phyloP scores from a whole-genome alignment of 2,888 invertebrate species.

The Tachina lurida region DNA sequence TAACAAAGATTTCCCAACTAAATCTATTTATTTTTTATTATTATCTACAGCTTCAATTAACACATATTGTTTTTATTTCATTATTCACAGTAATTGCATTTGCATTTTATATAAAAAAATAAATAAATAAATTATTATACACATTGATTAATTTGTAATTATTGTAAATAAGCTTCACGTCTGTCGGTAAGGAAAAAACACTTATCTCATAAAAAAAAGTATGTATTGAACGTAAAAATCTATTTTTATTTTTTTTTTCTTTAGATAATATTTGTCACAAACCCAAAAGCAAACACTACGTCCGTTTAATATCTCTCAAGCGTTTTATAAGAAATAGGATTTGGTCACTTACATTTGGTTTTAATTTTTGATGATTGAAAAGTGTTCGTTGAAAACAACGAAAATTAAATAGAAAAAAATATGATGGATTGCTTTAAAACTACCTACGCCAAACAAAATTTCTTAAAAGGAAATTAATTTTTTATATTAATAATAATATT shows the following conservation, averaged over 20 bases:
- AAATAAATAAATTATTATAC: neutral
- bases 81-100: neutral
- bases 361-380: neutral
- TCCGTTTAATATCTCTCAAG: constrained; percentile 5
- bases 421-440: neutral
- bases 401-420: constrained; percentile 23
- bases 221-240: neutral
- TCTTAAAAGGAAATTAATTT: neutral
- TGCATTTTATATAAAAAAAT: neutral
- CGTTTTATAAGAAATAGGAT: constrained; percentile 20
- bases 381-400: neutral
- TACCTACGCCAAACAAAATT: too few relatives aligned
- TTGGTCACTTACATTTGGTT: constrained; percentile 30
- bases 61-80: neutral
- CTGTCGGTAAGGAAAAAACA: neutral
- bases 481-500: constrained; percentile 5
- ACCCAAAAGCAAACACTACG: neutral
- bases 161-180: neutral
- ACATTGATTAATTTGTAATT: neutral
- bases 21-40: neutral
- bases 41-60: constrained; percentile 1
- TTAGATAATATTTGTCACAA: neutral
- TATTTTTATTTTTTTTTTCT: neutral
- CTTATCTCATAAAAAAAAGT: constrained; percentile 36
- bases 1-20: neutral